Evolutionary conservation across 2,888 invertebrate genomes (phyloP).

Genomic region (Ichneumon xanthorius): DNA sequence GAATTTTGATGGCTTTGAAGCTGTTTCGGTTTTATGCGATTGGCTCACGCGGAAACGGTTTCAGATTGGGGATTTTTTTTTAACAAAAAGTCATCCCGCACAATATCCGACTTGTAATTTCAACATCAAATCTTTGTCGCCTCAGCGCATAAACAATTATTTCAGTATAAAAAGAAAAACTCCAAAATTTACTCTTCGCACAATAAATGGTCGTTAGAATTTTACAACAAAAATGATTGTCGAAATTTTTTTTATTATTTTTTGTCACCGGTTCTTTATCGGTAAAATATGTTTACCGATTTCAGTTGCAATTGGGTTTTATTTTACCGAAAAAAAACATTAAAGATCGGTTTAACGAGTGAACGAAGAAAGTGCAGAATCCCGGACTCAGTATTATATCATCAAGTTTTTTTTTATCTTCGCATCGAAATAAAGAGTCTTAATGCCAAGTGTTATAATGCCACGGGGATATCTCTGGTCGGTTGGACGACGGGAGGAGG

Average conservation of each 20-base stretch:
- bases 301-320: neutral
- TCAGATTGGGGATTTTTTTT: neutral
- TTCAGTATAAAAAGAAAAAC: neutral
- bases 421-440: constrained; percentile 41
- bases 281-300: neutral
- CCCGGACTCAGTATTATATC: constrained; percentile 30
- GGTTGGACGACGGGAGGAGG: constrained; percentile 53
- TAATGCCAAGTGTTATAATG: constrained; percentile 67
- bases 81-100: neutral
- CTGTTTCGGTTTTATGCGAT: neutral
- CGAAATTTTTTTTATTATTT: neutral
- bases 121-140: neutral
- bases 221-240: neutral
- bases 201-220: neutral
- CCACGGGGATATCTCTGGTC: constrained; percentile 61
- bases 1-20: neutral
- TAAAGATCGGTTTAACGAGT: neutral
- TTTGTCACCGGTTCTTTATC: neutral
- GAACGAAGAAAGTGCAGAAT: constrained; percentile 11
- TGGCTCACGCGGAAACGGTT: neutral
- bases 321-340: constrained; percentile 1
- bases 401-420: neutral
- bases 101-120: neutral
- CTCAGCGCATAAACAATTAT: neutral
- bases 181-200: neutral